Base-by-base conservation (phyloP, 2,113 vertebrate species). In the Parus major region DNA sequence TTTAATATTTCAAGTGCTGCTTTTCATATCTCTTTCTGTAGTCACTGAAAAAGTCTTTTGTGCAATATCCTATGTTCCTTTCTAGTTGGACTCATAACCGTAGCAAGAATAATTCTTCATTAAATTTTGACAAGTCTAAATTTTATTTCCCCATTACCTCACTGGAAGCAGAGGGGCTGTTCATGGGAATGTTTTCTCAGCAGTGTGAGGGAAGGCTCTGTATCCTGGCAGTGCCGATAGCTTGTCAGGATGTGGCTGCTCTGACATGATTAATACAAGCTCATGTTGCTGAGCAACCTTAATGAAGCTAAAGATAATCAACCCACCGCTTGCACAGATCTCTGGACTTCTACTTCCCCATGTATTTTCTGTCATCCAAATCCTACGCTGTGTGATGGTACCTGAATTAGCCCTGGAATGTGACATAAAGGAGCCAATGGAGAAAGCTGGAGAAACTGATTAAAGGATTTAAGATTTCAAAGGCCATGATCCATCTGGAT, bases 381-480 rank as follows among this genome's bases (percentile, higher is more conserved):
- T 80, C 87, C 72, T 90, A 49, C 0, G 0, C 36, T 86, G 35
- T 63, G 60, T 75, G 76, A 88, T 83, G 65, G 64, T 78, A 94
- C 90, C 92, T 93, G 90, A 94, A 95, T 93, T 88, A 96, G 84
- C 23, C 56, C 71, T 85, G 72, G 92, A 96, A 95, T 95, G 85
- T 88, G 90, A 88, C 86, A 92, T 89, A 94, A 95, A 95, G 50
- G 42, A 94, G 35, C 59, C 84, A 87, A 70, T 17, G 4, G 91
- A 86, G 94, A 96, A 97, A 95, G 86, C 18, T 92, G 73, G 78
- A 73, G 89, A 93, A 95, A 93, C 82, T 92, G 94, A 95, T 96
- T 95, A 96, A 95, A 96, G 92, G 89, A 91, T 90, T 93, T 94
- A 88, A 88, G 81, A 93, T 95, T 96, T 95, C 88, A 96, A 96